Base-by-base conservation (phyloP, 2,797 vertebrate genomes). In the Lagodon rhomboides region DNA sequence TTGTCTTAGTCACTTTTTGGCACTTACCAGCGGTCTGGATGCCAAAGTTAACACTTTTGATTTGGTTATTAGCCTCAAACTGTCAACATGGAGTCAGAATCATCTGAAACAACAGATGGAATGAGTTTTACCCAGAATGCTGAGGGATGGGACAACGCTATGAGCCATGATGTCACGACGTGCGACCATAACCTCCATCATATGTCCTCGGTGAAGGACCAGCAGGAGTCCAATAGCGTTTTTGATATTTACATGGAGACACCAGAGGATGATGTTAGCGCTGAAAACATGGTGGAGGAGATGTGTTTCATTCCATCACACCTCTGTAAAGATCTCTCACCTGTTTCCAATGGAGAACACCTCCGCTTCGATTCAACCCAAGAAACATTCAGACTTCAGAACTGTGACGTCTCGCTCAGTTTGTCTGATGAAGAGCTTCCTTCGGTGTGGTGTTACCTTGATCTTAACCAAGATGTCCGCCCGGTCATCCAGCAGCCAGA, bases 341-440 rank as follows among this genome's bases (percentile, higher is more conserved):
- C 47, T 11, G 41, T 63, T 60, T 70, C 38, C 12, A 18, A 54
- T 2, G 12, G 3, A 22, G 68, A 58, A 3, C 15, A 20, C 1
- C 12, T 47, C 22, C 17, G 3, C 44, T 43, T 66, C 3, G 0
- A 22, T 38, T 12, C 46, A 49, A 15, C n/a, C 2, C 0, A 22
- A 47, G 17, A 50, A 13, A 15, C 6, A 0, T 1, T 68, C 27
- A 27, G 3, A 1, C 13, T 22, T 64, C 4, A 18, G 15, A 17
- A 3, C 23, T 0, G 1, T 10, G 17, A 34, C 3, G 0, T 16
- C 15, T 65, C 15, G 1, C n/a, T 18, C 1, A 5, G 11, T 76
- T 41, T 5, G 18, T 17, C 27, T 23, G 49, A 34, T 3, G 20
- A 63, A 92, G 94, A 94, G 89, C 93, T 94, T 93, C 91, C 91